Base-by-base conservation (phyloP, 2,797 vertebrate genomes). In the Chloroceryle inda region DNA sequence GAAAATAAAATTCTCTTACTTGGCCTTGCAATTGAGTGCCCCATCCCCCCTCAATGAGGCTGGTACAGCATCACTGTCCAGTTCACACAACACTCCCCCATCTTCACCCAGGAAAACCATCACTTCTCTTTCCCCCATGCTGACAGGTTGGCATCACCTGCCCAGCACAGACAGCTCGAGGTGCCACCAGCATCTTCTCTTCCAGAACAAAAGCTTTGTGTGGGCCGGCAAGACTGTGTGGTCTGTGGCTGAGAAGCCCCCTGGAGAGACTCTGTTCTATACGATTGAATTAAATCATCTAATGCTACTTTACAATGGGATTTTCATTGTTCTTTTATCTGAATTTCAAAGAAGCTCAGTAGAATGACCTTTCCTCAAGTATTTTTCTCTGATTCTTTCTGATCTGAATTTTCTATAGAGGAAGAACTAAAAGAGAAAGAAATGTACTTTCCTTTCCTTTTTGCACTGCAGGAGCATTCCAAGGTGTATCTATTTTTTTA, bases 311-410 rank as follows among this genome's bases (percentile, higher is more conserved):
- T 71, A 35, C 27, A 63, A 82, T 31, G 67, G 50, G 40, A 73
- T 94, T 68, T n/a, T 62, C 56, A 18, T 23, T 44, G 27, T 23
- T 61, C 50, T 81, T 92, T 93, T 31, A 83, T 85, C 92, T 1
- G 4, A 42, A 47, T 79, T 95, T 91, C 78, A 95, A 88, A 96
- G 85, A 21, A 52, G 33, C 78, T 77, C 73, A 37, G 66, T 44
- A 59, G 58, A 88, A 61, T 64, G 88, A 96, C 92, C 88, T 96
- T 94, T 91, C 73, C 67, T 76, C 56, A 12, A 62, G 76, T 68
- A n/a, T 81, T 80, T 95, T 89, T 49, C 76, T 69, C 63, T 37
- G 73, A 53, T 74, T 85, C 69, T 49, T 77, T 86, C 75, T 89
- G 92, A 76, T 86, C 72, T 88, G 69, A 83, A 31, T 67, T 85